Base-by-base conservation (phyloP, 2,888 invertebrate genomes). In the Portevinia maculata region DNA sequence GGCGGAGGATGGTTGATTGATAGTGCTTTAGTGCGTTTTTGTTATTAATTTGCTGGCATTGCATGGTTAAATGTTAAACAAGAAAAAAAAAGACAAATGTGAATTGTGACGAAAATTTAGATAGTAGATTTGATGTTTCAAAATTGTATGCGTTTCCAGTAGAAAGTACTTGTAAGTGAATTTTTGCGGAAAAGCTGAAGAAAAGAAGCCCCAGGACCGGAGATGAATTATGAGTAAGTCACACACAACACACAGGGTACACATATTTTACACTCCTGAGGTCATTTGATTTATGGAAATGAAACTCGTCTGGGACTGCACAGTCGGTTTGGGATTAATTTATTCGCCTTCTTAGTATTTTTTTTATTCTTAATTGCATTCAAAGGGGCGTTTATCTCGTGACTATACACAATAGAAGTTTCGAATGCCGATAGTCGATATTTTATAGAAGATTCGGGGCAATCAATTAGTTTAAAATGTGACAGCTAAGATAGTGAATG, bases 151-250 rank as follows among this genome's bases (percentile, higher is more conserved):
- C 24, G 13, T 21, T 64, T 34, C 17, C 4, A 39, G 13, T 19
- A 8, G 6, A 34, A 15, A 30, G 41, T 21, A 46, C 5, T 41
- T 41, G 1, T 8, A 13, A 57, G 30, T 28, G 30, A 50, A 24
- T 15, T 17, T 52, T 57, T 50, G 39, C 30, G 37, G 48, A 52
- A 28, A 69, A 50, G 9, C 62, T 60, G 28, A 62, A 46, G 24
- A 52, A 21, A 53, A 46, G n/a, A 34, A 48, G 28, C 37, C 64
- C 52, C 37, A 48, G 48, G 65, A 46, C 65, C 62, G 71, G 83
- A 83, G 67, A 83, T 83, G 83, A 83, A 83, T 76, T 78, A 83
- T 78, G 83, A 83, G 83, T 83, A 83, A 83, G 83, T 78, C 60
- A 46, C 17, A 44, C 46, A 28, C 9, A 3, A 9, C 44, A 44